Evolutionary conservation across 1,140 invertebrate genomes (phyloP), one percentile per base, ranked within the genome.

Genomic region (Anoplolepis gracilipes): DNA sequence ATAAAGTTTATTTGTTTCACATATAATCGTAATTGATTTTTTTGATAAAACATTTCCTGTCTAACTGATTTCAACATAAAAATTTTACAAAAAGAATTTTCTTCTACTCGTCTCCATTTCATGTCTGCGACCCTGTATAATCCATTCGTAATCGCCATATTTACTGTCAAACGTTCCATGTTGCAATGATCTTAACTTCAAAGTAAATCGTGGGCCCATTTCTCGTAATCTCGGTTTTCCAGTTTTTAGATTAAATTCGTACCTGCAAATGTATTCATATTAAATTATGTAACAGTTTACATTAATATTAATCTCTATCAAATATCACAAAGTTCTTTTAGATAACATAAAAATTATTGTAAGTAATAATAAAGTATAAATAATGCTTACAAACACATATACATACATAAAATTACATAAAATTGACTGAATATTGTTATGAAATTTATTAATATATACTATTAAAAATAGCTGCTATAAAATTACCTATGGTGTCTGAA

Each of bases 111-210:
- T 98, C 95, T 99, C 98, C 96, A 99, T 97, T 92, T 98, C 97
- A 94, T 99, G 98, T 46, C 98, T 95, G 91, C 97, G 96, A 77
- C 98, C 98, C 92, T 98, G 98, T 85, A 99, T 98, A 85, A 99
- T 97, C 99, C 99, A 99, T 94, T 99, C 98, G 93, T 98, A 99
- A 94, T 99, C 98, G 2, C 99, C 99, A 92, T 96, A 97, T 95
- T 99, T 99, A 46, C 98, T 98, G 94, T 99, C 99, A 95, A 99
- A 99, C 0, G 98, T 99, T 73, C 99, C 99, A 93, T 99, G 97
- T 92, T 99, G 99, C 55, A 99, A 94, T 19, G 98, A 99, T 86
- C 97, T 96, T 53, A 99, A 95, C 93, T 98, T 98, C 7, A 99
- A 94, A 0, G 99, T 99, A 94, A 99, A 99, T 88, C 99, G 96